Evolutionary conservation across 2,888 invertebrate species (phyloP), one percentile per base, ranked within the genome.

Genomic region (Lasioglossum lativentre): DNA sequence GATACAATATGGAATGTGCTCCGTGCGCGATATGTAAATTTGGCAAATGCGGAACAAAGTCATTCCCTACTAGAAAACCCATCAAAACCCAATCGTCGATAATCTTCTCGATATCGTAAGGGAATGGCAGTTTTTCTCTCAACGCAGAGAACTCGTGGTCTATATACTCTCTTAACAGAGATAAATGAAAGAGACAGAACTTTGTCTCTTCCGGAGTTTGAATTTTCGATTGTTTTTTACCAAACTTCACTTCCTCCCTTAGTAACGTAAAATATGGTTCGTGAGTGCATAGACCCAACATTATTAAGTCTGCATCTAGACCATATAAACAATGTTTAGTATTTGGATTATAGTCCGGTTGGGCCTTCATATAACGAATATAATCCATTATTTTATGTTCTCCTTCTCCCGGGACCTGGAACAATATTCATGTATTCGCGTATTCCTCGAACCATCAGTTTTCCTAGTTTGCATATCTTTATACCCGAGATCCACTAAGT

Each of bases 351-450:
- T 99, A 99, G 85, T 97, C 97, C 0, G 97, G 97, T 94, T 97
- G 97, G 0, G 98, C 96, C 91, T 98, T 97, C 93, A 98, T 96
- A 95, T 97, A 98, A 4, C 99, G 96, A 90, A 99, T 99, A 94
- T 98, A 99, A 95, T 99, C 99, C 99, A 99, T 99, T 87, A 99
- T 99, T 95, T 99, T 99, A 94, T 99, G 99, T 95, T 99, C 99
- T 0, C 99, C 99, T 96, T 99, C 99, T 0, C 99, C 99, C 1
- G 99, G 99, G 2, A 98, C 97, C 97, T 97, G 90, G 80, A 93
- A 94, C 88, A 78, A 10, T 27, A 70, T 70, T 42, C 30, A 2
- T n/a, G 10, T 70, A 40, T 40, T 70, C 4, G 1, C 5, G 3
- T 40, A 40, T 4, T 70, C n/a, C 5, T 40, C 5, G 0, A 38